A percentile compares a stretch with the other conserved stretches of the same genome.
These are phyloP conservation scores for Zoanthus solanderi DNA, from an alignment of 92 coral and sea anemone genomes.

Conservation along the genomic window DNA sequence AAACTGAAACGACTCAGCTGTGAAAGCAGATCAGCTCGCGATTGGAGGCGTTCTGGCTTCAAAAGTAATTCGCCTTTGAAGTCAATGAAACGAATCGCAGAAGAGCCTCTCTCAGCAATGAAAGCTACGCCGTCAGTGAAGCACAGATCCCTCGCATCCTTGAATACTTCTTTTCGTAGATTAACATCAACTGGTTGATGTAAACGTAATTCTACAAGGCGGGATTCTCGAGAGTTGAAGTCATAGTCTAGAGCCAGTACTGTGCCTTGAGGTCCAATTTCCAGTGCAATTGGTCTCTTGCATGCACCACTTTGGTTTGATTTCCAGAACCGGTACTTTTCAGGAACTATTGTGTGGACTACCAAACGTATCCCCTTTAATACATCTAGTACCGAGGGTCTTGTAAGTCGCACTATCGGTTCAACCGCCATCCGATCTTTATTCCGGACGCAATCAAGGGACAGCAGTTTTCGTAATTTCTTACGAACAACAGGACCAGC, in stretches of 20 bases:
- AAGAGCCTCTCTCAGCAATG: constrained; percentile 57
- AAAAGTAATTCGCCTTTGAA: constrained; percentile 47
- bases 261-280: too few species aligned
- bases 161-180: constrained; percentile 49
- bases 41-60: constrained; percentile 44
- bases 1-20: too few species aligned
- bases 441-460: too few species aligned
- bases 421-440: too few species aligned
- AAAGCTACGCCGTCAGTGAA: constrained; percentile 45
- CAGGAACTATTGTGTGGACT: too few species aligned
- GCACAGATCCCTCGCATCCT: constrained; percentile 65
- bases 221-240: constrained; percentile 47
- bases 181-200: constrained; percentile 63
- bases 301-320: too few species aligned
- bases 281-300: too few species aligned
- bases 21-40: background rate
- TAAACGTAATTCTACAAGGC: constrained; percentile 44
- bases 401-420: too few species aligned
- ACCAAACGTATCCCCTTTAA: too few species aligned
- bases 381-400: too few species aligned
- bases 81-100: constrained; percentile 57
- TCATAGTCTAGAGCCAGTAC: constrained; percentile 56
- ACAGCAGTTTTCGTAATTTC: background rate
- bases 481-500: constrained; percentile 18
- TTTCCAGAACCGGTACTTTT: too few species aligned